Evolutionary conservation across 2,888 invertebrate species (phyloP), one percentile per base, ranked within the genome.

Genomic region (Polia nebulosa): DNA sequence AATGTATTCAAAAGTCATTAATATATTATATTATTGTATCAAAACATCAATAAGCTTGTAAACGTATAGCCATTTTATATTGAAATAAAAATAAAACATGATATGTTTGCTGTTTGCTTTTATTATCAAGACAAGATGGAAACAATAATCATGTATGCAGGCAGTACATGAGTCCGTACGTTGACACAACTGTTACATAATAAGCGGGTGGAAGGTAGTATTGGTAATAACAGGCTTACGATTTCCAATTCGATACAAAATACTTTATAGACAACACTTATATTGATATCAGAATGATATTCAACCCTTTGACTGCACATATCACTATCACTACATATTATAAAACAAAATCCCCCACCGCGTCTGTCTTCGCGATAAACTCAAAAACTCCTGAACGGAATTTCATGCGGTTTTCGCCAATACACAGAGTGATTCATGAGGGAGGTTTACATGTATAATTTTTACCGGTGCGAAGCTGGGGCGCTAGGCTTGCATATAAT

Each of bases 61-160:
- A 79, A 56, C 9, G 3, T 49, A 58, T 45, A 55, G 47, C 8
- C 25, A 79, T 68, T 68, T 49, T 69, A 53, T 69, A 69, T 41
- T 69, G 0, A 69, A 77, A 64, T 20, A 20, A 52, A 52, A 77
- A 75, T 77, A 77, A 77, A 84, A 84, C 70, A 72, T 78, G 15
- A 22, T 41, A 78, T 81, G 74, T 73, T 85, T 83, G 80, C 80
- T 51, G 77, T 72, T 82, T 81, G 63, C 60, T 74, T 85, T 85
- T 82, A 81, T 81, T 83, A 78, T 76, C 74, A 76, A 78, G 82
- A 70, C 61, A 63, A 78, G 67, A 72, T 80, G 76, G 55, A 64
- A 77, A 76, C 58, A 49, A 60, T 66, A 45, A 47, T 70, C 53
- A 67, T 71, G 68, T 56, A 77, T 63, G 56, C 52, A 68, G 61